Conservation (phyloP, 2,888 invertebrate species). For the Cephus pulcher region DNA sequence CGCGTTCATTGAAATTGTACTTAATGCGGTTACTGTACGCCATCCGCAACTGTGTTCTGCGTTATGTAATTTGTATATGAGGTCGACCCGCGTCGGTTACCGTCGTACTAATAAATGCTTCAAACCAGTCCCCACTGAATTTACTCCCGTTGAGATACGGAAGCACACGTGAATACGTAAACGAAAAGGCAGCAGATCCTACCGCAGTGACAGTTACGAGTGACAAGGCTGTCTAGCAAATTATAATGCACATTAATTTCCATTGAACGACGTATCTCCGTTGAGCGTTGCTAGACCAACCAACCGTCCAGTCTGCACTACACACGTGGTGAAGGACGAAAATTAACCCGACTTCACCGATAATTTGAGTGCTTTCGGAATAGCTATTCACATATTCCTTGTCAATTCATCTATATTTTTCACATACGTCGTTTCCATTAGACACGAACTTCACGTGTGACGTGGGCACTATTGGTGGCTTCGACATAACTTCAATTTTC, state of each 20-base stretch:
- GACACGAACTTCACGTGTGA: background rate
- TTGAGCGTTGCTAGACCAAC: slow-evolving; percentile 7
- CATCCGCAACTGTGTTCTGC: background rate
- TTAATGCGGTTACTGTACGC: background rate
- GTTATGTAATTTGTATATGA: background rate
- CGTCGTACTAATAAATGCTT: background rate
- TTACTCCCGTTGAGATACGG: background rate
- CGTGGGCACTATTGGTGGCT: background rate
- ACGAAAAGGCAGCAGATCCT: background rate
- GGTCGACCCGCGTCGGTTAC: background rate
- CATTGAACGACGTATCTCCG: slow-evolving; percentile 38
- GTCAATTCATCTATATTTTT: background rate
- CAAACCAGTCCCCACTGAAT: background rate
- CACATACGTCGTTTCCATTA: background rate
- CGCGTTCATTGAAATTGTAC: background rate
- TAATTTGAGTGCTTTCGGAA: background rate
- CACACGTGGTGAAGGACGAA: background rate
- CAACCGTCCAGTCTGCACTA: background rate
- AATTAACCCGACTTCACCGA: background rate
- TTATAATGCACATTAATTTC: slow-evolving; percentile 43
- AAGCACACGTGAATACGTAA: background rate
- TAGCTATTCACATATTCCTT: background rate
- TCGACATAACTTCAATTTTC: background rate
- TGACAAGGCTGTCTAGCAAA: slow-evolving; percentile 23
- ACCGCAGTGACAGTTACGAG: background rate